Evolutionary conservation across 1,140 invertebrate genomes (phyloP), one percentile per base, ranked within the genome.

Genomic region (Hyles vespertilio): DNA sequence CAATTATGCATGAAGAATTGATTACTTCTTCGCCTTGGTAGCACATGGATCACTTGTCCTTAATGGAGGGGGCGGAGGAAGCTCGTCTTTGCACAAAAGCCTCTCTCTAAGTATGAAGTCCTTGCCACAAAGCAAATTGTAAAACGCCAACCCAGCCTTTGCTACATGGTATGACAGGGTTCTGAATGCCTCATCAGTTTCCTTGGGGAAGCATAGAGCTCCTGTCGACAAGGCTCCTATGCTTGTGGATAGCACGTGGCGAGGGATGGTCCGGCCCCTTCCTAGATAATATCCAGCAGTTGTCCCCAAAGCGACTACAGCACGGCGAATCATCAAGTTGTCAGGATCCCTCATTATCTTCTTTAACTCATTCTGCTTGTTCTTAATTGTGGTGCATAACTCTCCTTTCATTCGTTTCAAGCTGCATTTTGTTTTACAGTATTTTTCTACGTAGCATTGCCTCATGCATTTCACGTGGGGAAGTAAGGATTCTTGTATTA

Each of bases 151-250:
- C 2, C 55, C 40, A 6, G 45, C 7, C 32, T 81, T 81, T 0
- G 65, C 76, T 40, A 61, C 22, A 2, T 70, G 48, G 40, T 75
- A 79, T 0, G 69, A 34, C 0, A 73, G 48, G 3, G 51, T 51
- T 51, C 79, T 70, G 11, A 85, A 77, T 0, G 51, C 53, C 3
- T 76, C 70, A 56, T 87, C 84, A 0, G 81, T 84, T 59, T 83
- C 79, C 9, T 74, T 75, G 0, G 84, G 84, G 33, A 82, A 87
- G 45, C 76, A 79, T 2, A 86, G 10, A 0, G 82, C 69, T 4
- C 84, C 84, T 11, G 70, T 56, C 0, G 74, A 54, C 0, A 81
- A 54, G 0, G 72, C 56, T 0, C 82, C 78, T 5, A 74, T 47
- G 1, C 59, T 59, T 0, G 79, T 75, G 10, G 56, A 72, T 43